These are phyloP conservation scores for Neosalanx taihuensis DNA, from an alignment of 2,797 vertebrate genomes.

Conservation along the genomic window DNA sequence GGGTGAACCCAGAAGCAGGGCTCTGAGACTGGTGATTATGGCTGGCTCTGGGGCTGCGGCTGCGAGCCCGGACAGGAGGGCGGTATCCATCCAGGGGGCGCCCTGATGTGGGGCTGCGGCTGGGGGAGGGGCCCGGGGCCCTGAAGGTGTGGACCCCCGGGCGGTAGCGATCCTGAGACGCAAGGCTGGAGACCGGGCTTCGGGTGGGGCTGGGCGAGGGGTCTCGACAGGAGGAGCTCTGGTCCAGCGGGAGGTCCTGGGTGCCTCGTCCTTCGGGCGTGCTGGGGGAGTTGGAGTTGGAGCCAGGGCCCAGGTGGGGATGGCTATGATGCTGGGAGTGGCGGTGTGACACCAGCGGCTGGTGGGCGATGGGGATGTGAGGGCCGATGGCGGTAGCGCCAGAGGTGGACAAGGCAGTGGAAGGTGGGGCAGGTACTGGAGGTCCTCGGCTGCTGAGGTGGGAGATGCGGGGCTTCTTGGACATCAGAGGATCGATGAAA, in stretches of 20 bases:
- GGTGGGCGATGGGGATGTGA: constrained; percentile 61
- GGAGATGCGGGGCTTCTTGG: constrained; percentile 87
- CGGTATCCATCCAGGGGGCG: too few relatives aligned
- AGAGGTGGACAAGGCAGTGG: constrained; percentile 46
- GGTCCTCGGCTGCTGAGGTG: constrained; percentile 78
- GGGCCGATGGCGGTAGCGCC: constrained; percentile 50
- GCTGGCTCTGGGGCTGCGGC: constrained; percentile 8
- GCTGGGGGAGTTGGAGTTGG: constrained; percentile 84
- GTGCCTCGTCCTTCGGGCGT: constrained; percentile 85
- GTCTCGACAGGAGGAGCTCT: constrained; percentile 77
- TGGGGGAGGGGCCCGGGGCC: not conserved
- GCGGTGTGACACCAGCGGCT: constrained; percentile 48
- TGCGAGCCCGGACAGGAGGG: not conserved
- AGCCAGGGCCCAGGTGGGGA: constrained; percentile 75
- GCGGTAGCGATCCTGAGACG: constrained; percentile 45
- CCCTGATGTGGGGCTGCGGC: not conserved
- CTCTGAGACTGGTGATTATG: not conserved
- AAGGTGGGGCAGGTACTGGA: constrained; percentile 43
- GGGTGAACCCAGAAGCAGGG: not conserved
- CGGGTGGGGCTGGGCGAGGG: constrained; percentile 71
- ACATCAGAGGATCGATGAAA: constrained; percentile 82
- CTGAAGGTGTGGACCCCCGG: constrained; percentile 27
- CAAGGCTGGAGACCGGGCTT: constrained; percentile 40
- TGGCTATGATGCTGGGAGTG: constrained; percentile 50
- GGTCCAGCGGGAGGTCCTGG: constrained; percentile 82